Evolutionary conservation across 2,888 invertebrate genomes (phyloP).

Genomic region (Pandemis heparana): DNA sequence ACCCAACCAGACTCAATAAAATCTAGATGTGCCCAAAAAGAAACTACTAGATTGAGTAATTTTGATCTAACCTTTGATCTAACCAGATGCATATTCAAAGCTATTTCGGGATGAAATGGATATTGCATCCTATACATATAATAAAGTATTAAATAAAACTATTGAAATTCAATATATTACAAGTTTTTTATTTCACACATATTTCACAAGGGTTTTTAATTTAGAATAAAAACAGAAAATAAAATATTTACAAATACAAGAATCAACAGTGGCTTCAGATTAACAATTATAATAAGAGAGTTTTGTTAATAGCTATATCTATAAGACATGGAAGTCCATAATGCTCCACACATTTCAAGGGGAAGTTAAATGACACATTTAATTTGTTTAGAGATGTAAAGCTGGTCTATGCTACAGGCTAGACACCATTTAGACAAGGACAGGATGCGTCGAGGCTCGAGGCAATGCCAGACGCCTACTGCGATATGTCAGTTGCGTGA

Average conservation of each 20-base stretch:
- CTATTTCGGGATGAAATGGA: not conserved
- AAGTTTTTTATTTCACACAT: slow-evolving; percentile 83
- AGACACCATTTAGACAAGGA: too few relatives aligned
- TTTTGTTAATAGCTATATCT: slow-evolving; percentile 40
- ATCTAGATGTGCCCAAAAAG: not conserved
- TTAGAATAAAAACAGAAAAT: slow-evolving; percentile 75
- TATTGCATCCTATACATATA: slow-evolving; percentile 2
- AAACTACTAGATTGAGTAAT: too few relatives aligned
- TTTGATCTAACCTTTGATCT: too few relatives aligned
- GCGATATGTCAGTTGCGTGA: slow-evolving; percentile 77
- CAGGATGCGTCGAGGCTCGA: not conserved
- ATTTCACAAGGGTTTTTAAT: slow-evolving; percentile 77
- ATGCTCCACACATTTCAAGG: slow-evolving; percentile 44
- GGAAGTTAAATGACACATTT: slow-evolving; percentile 36
- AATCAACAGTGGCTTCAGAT: slow-evolving; percentile 77
- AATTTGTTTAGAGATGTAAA: slow-evolving; percentile 30
- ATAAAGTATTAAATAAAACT: slow-evolving; percentile 52
- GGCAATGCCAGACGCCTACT: slow-evolving; percentile 51
- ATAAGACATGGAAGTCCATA: slow-evolving; percentile 43
- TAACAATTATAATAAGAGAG: slow-evolving; percentile 70
- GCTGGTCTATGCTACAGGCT: slow-evolving; percentile 24
- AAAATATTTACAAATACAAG: slow-evolving; percentile 81
- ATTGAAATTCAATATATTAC: slow-evolving; percentile 72
- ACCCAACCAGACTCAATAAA: not conserved
- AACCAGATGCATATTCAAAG: not conserved